These are phyloP conservation scores for Oasisia sp. DNA, from an alignment of 2,888 invertebrate genomes.

Conservation along the genomic window DNA sequence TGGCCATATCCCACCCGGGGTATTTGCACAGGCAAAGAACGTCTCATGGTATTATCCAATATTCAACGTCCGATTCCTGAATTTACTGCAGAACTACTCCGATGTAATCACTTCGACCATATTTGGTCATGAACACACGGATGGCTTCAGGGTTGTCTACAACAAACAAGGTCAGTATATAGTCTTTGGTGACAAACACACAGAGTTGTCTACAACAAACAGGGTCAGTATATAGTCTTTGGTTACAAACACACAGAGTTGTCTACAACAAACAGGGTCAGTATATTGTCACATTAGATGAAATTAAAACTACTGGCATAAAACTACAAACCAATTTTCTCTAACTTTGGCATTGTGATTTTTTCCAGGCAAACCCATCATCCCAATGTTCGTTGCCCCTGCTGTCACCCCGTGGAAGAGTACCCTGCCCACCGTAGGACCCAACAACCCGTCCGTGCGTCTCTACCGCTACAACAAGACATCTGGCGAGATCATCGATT, in stretches of 20 bases:
- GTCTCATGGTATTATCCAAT: conserved; percentile 78
- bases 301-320: no score
- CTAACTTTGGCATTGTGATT: not conserved
- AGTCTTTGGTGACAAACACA: conserved; percentile 70
- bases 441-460: conserved; percentile 87
- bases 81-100: conserved; percentile 79
- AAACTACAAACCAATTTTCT: no score
- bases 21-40: conserved; percentile 64
- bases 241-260: conserved; percentile 58
- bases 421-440: conserved; percentile 61
- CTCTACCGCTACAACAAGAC: conserved; percentile 87
- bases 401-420: conserved; percentile 88
- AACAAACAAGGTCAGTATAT: conserved; percentile 24
- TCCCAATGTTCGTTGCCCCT: conserved; percentile 80
- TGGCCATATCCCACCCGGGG: conserved; percentile 89
- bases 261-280: conserved; percentile 26
- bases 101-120: conserved; percentile 89
- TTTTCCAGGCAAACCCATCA: not conserved
- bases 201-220: conserved; percentile 65
- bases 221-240: not conserved
- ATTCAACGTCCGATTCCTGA: conserved; percentile 81
- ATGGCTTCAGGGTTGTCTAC: conserved; percentile 77
- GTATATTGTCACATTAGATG: no score
- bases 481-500: conserved; percentile 80
- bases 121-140: conserved; percentile 92